These are phyloP conservation scores for Smittia aterrima DNA, from an alignment of 2,888 invertebrate genomes.

Conservation along the genomic window DNA sequence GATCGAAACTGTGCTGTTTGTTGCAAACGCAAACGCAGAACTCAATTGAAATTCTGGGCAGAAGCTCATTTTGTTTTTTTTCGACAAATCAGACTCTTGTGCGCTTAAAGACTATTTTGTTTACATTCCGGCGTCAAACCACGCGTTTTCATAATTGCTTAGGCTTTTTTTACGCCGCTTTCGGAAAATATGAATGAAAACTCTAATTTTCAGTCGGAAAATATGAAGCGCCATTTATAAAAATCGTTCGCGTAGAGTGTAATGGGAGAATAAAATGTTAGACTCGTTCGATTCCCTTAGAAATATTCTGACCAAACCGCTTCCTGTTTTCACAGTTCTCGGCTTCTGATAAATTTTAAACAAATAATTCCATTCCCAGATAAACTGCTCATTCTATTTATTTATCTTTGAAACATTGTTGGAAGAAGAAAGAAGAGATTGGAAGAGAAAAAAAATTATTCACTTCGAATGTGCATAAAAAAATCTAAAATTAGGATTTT, in stretches of 20 bases:
- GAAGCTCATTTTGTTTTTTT: constrained; percentile 37
- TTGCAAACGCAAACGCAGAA: constrained; percentile 40
- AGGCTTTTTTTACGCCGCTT: constrained; percentile 12
- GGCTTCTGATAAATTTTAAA: constrained; percentile 7
- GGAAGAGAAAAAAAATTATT: neutral
- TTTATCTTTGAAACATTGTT: constrained; percentile 12
- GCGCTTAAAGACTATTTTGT: constrained; percentile 39
- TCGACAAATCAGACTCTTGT: constrained; percentile 41
- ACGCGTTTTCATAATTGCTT: constrained; percentile 33
- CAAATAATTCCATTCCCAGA: too few relatives aligned
- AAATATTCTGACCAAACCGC: neutral
- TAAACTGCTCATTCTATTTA: neutral
- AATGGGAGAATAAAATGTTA: neutral
- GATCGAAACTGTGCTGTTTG: constrained; percentile 35
- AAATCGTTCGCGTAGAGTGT: neutral
- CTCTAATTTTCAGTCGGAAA: neutral
- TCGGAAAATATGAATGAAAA: constrained; percentile 35
- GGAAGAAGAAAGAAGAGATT: neutral
- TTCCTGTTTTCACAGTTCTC: neutral
- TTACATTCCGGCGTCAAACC: constrained; percentile 40
- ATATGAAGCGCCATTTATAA: constrained; percentile 39
- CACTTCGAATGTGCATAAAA: constrained; percentile 11
- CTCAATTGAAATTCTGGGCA: constrained; percentile 25
- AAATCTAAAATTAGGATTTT: neutral
- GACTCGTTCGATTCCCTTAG: neutral